Percentiles rank a stretch among this genome's conserved stretches.
These are phyloP conservation scores for Meghimatium bilineatum DNA, from an alignment of 2,888 invertebrate species.

Conservation along the genomic window DNA sequence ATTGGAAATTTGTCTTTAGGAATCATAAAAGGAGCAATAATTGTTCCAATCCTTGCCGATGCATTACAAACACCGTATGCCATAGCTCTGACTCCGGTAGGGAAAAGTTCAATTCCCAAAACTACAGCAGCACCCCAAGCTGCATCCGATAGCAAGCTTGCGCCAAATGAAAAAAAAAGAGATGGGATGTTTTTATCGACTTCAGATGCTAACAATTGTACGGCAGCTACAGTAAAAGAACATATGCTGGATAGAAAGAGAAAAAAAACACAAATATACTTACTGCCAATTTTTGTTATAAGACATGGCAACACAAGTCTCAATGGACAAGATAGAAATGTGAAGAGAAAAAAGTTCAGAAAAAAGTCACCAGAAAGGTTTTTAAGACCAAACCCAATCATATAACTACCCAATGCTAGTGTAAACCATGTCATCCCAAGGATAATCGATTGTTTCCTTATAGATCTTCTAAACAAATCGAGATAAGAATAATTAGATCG, in stretches of 20 bases:
- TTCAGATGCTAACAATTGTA: not conserved
- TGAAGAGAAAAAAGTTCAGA: conserved; percentile 58
- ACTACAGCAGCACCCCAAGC: not conserved
- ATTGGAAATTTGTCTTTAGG: not conserved
- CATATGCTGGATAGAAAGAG: not conserved
- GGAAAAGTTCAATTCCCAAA: not conserved
- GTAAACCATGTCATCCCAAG: not conserved
- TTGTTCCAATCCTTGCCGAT: not conserved
- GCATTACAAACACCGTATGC: not conserved
- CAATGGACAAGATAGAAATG: too few relatives aligned
- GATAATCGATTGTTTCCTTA: not conserved
- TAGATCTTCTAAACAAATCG: not conserved
- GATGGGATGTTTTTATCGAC: not conserved
- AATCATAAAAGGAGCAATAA: not conserved
- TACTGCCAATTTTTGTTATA: not conserved
- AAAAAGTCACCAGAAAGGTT: conserved; percentile 56
- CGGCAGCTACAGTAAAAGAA: not conserved
- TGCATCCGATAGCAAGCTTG: not conserved
- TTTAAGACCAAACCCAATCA: conserved; percentile 54
- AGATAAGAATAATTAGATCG: not conserved
- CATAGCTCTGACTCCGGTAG: not conserved
- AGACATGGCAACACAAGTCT: too few relatives aligned
- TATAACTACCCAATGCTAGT: conserved; percentile 55
- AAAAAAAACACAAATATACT: too few relatives aligned
- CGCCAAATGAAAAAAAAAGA: not conserved